Conservation (phyloP, 2,888 invertebrate genomes). For the Tribolium freemani region DNA sequence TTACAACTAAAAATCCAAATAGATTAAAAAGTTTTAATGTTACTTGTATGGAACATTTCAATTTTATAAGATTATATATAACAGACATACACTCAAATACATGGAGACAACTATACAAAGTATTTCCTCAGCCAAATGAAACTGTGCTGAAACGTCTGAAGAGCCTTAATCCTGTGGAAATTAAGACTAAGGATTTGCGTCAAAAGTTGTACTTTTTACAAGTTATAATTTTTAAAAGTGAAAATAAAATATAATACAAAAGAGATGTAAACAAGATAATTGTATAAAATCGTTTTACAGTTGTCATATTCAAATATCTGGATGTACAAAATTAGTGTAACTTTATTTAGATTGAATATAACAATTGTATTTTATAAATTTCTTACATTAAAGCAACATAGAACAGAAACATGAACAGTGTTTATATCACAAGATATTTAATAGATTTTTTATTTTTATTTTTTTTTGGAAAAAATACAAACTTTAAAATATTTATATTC, state of each 20-base stretch:
- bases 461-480: slow-evolving; percentile 42
- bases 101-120: slow-evolving; percentile 60
- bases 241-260: slow-evolving; percentile 40
- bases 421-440: slow-evolving; percentile 59
- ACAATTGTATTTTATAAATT: slow-evolving; percentile 42
- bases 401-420: slow-evolving; percentile 55
- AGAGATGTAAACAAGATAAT: slow-evolving; percentile 37
- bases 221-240: slow-evolving; percentile 33
- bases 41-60: slow-evolving; percentile 59
- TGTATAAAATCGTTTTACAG: slow-evolving; percentile 47
- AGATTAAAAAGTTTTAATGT: slow-evolving; percentile 59
- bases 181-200: slow-evolving; percentile 38
- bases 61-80: slow-evolving; percentile 60
- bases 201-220: slow-evolving; percentile 45
- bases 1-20: slow-evolving; percentile 14
- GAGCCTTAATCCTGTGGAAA: slow-evolving; percentile 36
- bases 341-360: slow-evolving; percentile 39
- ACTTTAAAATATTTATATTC: slow-evolving; percentile 39
- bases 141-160: slow-evolving; percentile 44
- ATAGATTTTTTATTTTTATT: slow-evolving; percentile 47
- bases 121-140: slow-evolving; percentile 52
- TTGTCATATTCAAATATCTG: slow-evolving; percentile 40
- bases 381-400: slow-evolving; percentile 52
- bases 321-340: slow-evolving; percentile 38
- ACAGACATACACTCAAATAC: slow-evolving; percentile 61